Evolutionary conservation across 2,888 invertebrate genomes (phyloP), one percentile per base, ranked within the genome.

Genomic region (Tridacna crocea): DNA sequence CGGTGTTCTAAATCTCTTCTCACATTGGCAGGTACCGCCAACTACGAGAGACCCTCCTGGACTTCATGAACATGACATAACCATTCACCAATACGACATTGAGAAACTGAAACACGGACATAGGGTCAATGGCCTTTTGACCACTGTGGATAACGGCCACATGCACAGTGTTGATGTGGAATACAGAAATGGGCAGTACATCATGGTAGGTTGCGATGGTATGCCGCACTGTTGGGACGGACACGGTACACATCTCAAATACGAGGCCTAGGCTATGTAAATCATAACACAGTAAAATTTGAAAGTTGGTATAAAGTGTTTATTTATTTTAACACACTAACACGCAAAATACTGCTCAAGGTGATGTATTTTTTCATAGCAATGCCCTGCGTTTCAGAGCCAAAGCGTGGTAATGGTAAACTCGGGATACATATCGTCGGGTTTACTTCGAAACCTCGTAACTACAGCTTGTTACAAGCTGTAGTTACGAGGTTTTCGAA

Each of bases 151-250:
- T 0, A 87, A 87, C 72, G 77, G 79, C 4, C 89, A 89, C 61
- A 83, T 87, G 63, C 89, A 89, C 73, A 82, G 80, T n/a, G 48
- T 88, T 13, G 88, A 89, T 70, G 77, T 89, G 58, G 47, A 61
- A 4, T 72, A 83, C 65, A 47, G 72, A 19, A 63, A 74, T 24
- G 79, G 81, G 0, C 22, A 85, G 12, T 88, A 83, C 82, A 27
- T 78, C 10, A 88, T 90, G 58, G 75, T 72, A 8, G 72, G 72
- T 15, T 89, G 89, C 68, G 90, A 89, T 73, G 84, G 82, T 12
- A 22, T 76, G 61, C 68, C 78, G 19, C 74, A 74, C 0, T 91
- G 90, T 75, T 90, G 89, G 90, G 90, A 91, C 73, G 89, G 89
- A 0, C 90, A 90, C 63, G 79, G 55, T 19, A 72, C 47, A 6